phyloP scores from a whole-genome alignment of 37 sponge, comb jelly and placozoan genomes.

The Aplysina aerophoba region DNA sequence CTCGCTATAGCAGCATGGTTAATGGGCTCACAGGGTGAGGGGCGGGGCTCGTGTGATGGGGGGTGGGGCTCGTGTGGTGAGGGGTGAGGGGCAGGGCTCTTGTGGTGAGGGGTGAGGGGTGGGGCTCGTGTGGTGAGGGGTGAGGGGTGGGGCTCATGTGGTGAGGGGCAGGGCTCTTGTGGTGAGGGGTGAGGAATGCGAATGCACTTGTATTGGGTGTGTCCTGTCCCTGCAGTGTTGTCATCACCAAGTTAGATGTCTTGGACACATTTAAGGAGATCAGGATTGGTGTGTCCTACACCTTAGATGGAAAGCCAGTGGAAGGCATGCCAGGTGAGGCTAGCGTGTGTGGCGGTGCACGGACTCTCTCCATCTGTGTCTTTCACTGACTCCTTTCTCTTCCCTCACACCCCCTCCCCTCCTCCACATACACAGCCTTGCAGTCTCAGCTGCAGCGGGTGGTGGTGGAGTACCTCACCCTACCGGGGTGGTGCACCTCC shows the following conservation, averaged over 20 bases:
- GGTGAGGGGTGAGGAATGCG: no score
- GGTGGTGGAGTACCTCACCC: conserved; percentile 79
- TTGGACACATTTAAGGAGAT: conserved; percentile 94
- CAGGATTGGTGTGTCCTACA: conserved; percentile 89
- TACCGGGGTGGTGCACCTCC: conserved; percentile 82
- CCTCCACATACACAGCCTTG: conserved; percentile 52
- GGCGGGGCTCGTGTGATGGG: no score
- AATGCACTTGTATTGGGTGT: no score
- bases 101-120: no score
- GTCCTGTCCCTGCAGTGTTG: conserved; percentile 52
- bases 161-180: no score
- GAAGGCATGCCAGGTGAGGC: conserved; percentile 75
- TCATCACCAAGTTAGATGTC: conserved; percentile 93
- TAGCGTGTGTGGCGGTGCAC: background rate
- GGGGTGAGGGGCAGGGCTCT: no score
- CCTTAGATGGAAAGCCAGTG: conserved; percentile 79
- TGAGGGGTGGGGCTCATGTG: no score
- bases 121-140: no score
- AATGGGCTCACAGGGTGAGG: conserved; percentile 87
- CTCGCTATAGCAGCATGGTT: conserved; percentile 83
- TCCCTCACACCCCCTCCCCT: background rate
- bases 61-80: no score
- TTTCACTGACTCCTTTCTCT: background rate
- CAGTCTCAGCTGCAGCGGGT: conserved; percentile 65
- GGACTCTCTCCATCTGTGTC: background rate